Percentiles rank a stretch among this genome's conserved stretches.
Evolutionary conservation across 2,113 vertebrate species (phyloP).

Genomic region (Mesembrinibis cayennensis): DNA sequence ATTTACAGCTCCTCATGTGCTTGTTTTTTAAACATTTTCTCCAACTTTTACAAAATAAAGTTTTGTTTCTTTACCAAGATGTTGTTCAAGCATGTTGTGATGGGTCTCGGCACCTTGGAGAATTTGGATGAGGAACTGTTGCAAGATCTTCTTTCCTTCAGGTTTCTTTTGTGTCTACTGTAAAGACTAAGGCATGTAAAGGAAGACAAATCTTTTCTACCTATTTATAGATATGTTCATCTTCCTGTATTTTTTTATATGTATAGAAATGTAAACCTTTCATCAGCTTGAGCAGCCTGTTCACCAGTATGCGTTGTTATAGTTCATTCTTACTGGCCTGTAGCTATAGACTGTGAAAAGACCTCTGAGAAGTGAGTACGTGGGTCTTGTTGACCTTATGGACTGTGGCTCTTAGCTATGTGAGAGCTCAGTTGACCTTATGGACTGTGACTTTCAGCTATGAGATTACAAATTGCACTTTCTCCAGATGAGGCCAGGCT

Average conservation of each 20-base stretch:
- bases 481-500: neutral
- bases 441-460: neutral
- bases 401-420: neutral
- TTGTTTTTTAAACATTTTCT: neutral
- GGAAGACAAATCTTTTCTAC: neutral
- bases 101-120: neutral
- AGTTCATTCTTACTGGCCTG: neutral
- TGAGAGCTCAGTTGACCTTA: neutral
- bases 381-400: neutral
- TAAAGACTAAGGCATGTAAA: neutral
- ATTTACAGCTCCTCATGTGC: neutral
- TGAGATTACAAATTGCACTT: neutral
- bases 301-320: neutral
- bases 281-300: neutral
- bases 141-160: neutral
- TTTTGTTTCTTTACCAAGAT: neutral
- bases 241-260: neutral
- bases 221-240: neutral
- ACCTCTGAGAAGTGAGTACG: neutral
- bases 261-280: neutral
- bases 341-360: neutral
- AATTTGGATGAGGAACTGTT: neutral
- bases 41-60: constrained; percentile 1
- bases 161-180: neutral
- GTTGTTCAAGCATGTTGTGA: neutral